Percentiles rank a stretch among this genome's conserved stretches.
phyloP scores from a whole-genome alignment of 1,140 invertebrate genomes.

The Drosophila baimaii region DNA sequence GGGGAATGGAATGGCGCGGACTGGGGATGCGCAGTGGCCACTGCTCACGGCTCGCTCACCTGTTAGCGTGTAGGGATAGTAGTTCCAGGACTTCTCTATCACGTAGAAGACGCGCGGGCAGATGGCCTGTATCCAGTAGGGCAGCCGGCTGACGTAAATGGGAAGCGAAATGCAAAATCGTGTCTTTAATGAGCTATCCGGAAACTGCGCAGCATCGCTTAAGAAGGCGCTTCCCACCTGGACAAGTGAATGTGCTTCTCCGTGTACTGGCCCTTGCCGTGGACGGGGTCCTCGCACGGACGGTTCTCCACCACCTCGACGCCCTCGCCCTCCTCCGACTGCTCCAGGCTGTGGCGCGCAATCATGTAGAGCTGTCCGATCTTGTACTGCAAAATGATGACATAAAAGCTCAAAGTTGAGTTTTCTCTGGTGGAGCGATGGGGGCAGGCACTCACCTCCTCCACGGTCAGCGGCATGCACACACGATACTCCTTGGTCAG shows the following conservation, averaged over 20 bases:
- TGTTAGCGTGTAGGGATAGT: conserved; percentile 96
- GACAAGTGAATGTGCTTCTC: conserved; percentile 96
- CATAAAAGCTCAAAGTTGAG: conserved; percentile 13
- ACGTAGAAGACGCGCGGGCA: conserved; percentile 96
- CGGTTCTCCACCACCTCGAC: conserved; percentile 95
- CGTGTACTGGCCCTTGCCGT: conserved; percentile 94
- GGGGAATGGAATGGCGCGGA: neutral
- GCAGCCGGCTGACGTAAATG: conserved; percentile 89
- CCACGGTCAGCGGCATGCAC: conserved; percentile 95
- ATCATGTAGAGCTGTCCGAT: conserved; percentile 98
- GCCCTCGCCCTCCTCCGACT: conserved; percentile 95
- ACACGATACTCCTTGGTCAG: conserved; percentile 94
- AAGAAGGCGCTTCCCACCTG: conserved; percentile 86
- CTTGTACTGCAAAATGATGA: conserved; percentile 88
- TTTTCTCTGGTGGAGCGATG: neutral
- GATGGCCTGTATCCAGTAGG: conserved; percentile 94
- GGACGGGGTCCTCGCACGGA: conserved; percentile 90
- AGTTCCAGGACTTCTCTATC: conserved; percentile 97
- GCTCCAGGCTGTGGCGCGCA: conserved; percentile 95
- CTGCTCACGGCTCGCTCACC: conserved; percentile 85
- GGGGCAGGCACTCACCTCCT: conserved; percentile 89
- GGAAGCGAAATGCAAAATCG: conserved; percentile 8
- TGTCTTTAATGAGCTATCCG: conserved; percentile 1
- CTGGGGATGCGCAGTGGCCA: conserved; percentile 30
- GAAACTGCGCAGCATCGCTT: conserved; percentile 16